Evolutionary conservation across 2,797 vertebrate genomes (phyloP), one percentile per base, ranked within the genome.

Genomic region (Momotus momota): DNA sequence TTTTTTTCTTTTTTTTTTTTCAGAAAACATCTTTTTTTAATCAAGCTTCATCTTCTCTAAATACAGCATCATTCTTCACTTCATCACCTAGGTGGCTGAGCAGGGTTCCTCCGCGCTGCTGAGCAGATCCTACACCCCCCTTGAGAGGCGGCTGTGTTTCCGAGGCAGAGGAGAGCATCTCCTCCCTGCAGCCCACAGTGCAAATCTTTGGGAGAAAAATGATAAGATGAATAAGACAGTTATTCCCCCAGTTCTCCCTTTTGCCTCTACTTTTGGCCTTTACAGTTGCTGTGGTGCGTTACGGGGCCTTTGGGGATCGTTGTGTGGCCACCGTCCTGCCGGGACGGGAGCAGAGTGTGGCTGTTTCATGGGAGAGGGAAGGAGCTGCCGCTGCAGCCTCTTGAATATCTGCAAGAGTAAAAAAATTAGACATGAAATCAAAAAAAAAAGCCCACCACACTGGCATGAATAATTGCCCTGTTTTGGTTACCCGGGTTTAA

Each of bases 401-500:
- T 48, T 27, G 35, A 81, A 86, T 38, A 81, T 57, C 83, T 93
- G 90, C 86, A 73, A 75, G 61, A 78, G 77, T 51, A 86, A 88
- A 84, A 31, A 61, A 77, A 78, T 81, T 62, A 49, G 77, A 91
- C 58, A 46, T 64, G 58, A 94, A 78, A 90, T 95, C 77, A 60
- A 57, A 78, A 94, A 40, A 35, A 35, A 35, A 35, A 35, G 35
- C 35, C 35, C 35, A 35, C 35, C 35, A 27, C 18, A 1, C 33
- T 23, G 62, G 61, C 86, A 14, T 71, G 85, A 88, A 83, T 79
- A 87, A 91, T 93, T 0, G 0, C 40, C 69, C 61, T 81, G 67
- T 54, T 90, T 85, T 75, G 88, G 80, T 57, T 95, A 93, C 61
- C 46, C 79, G 86, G 88, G 88, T 93, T 85, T 94, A 92, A 95